Evolutionary conservation across 2,797 vertebrate species (phyloP).

Genomic region (Scleropages formosus): DNA sequence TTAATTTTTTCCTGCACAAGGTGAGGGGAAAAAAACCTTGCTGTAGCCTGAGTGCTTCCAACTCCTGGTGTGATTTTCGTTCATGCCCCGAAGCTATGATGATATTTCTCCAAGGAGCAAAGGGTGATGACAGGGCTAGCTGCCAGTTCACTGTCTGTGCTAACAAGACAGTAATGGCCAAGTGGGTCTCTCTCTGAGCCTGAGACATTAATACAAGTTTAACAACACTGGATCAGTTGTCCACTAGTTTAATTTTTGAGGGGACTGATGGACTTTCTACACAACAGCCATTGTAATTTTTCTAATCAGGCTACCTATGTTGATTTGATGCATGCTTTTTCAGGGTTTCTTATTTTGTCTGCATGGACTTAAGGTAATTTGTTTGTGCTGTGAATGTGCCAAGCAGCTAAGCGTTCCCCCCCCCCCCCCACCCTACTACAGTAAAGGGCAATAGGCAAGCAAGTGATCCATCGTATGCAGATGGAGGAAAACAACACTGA

Average conservation of each 20-base stretch:
- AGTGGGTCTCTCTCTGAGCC: not conserved
- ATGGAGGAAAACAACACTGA: not conserved
- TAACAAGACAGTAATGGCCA: not conserved
- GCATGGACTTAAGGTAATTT: not conserved
- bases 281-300: not conserved
- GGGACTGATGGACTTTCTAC: not conserved
- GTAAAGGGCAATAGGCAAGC: not conserved
- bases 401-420: not conserved
- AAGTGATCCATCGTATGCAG: no score
- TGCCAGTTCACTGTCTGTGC: not conserved
- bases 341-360: not conserved
- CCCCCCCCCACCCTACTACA: not conserved
- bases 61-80: not conserved
- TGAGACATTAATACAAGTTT: not conserved
- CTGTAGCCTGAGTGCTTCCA: not conserved
- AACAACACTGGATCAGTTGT: not conserved
- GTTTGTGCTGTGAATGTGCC: slow-evolving; percentile 9
- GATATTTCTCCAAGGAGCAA: not conserved
- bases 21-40: not conserved
- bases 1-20: slow-evolving; percentile 4
- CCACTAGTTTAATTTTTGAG: not conserved
- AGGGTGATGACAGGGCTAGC: not conserved
- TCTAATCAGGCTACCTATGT: not conserved
- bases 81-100: not conserved
- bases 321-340: slow-evolving; percentile 13